Percentiles rank a stretch among this genome's conserved stretches.
These are phyloP conservation scores for Hydrotaea diabolus DNA, from an alignment of 2,888 invertebrate species.

Conservation along the genomic window DNA sequence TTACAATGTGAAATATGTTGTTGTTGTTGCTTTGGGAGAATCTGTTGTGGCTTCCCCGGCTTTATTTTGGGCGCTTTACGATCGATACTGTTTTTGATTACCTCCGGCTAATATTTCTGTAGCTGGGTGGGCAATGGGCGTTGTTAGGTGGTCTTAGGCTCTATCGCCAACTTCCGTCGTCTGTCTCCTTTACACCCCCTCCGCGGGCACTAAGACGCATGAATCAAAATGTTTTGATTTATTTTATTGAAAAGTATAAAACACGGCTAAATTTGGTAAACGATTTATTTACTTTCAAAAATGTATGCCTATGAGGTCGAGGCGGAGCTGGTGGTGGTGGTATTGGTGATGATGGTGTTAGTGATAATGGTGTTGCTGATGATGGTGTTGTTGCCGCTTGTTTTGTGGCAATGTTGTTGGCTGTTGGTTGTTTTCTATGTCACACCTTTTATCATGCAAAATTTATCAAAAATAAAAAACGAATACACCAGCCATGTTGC, in stretches of 20 bases:
- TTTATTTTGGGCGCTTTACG: neutral
- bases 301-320: neutral
- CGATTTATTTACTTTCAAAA: constrained; percentile 20
- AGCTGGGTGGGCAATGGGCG: neutral
- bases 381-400: neutral
- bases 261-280: neutral
- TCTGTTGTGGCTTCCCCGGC: neutral
- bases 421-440: constrained; percentile 48
- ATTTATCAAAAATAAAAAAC: constrained; percentile 49
- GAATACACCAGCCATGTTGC: neutral
- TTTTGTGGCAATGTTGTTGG: constrained; percentile 4
- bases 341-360: too few species aligned
- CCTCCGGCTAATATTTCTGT: neutral
- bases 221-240: neutral
- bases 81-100: neutral
- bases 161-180: neutral
- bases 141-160: neutral
- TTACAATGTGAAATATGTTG: neutral
- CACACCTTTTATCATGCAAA: constrained; percentile 64
- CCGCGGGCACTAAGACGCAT: neutral
- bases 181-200: neutral
- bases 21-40: neutral
- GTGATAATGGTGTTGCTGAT: too few species aligned
- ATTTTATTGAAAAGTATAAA: neutral
- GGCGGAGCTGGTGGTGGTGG: neutral